These are phyloP conservation scores for Rattus rattus DNA, from an alignment of 2,113 vertebrate genomes.

Conservation along the genomic window DNA sequence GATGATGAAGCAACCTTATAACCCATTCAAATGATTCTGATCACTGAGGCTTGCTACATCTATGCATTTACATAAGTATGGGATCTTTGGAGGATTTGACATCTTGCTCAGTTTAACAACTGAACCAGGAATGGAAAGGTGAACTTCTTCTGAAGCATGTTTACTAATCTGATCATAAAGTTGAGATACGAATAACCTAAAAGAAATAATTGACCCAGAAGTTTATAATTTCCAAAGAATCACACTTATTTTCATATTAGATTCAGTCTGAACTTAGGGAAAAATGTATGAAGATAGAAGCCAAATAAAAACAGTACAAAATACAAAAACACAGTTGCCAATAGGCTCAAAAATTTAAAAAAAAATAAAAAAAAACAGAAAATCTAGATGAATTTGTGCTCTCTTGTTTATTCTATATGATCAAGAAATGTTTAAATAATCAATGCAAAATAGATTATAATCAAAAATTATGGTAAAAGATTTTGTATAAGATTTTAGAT, in stretches of 20 bases:
- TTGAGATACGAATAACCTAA: not conserved
- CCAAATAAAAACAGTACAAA: not conserved
- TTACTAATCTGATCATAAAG: not conserved
- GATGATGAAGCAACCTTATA: not conserved
- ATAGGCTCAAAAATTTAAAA: not conserved
- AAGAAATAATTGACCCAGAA: not conserved
- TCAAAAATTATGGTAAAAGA: not conserved
- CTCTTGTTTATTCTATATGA: not conserved
- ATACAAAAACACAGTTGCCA: not conserved
- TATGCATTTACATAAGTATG: not conserved
- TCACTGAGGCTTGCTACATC: not conserved
- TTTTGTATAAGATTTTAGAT: slow-evolving; percentile 4
- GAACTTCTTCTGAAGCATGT: not conserved
- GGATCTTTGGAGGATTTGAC: not conserved
- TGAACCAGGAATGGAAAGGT: not conserved
- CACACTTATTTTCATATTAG: not conserved
- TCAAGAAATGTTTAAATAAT: not conserved
- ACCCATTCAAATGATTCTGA: not conserved
- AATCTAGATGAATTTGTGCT: not conserved
- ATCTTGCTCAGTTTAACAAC: not conserved
- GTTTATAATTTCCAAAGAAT: not conserved
- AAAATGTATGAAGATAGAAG: not conserved
- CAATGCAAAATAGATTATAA: not conserved
- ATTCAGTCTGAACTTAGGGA: not conserved
- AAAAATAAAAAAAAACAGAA: not conserved